A percentile compares a stretch with the other conserved stretches of the same genome.
Conservation (phyloP, 2,888 invertebrate genomes). For the Petrophora chlorosata region DNA sequence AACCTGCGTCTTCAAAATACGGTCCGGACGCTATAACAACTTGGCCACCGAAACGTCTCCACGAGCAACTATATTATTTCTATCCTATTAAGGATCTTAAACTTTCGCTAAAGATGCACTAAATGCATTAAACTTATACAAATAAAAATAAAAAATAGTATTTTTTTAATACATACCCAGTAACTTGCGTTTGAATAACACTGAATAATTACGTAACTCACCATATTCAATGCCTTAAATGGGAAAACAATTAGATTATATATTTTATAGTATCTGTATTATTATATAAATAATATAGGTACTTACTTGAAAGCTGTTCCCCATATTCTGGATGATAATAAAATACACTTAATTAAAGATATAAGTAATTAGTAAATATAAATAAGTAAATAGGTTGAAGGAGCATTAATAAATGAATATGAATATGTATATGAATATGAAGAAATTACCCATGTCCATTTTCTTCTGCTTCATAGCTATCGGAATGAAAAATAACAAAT, state of each 20-base stretch:
- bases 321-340: conserved; percentile 47
- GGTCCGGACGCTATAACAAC: no score
- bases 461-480: conserved; percentile 9
- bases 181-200: not conserved
- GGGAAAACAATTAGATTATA: conserved; percentile 2
- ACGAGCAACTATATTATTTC: no score
- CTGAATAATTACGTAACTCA: conserved; percentile 7
- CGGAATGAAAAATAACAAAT: no score
- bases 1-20: no score
- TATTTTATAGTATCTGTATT: no score
- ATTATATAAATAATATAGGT: not conserved
- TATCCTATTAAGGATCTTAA: no score
- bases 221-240: conserved; percentile 34
- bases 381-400: no score
- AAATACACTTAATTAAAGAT: not conserved
- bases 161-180: not conserved
- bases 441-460: conserved; percentile 11
- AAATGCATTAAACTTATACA: not conserved
- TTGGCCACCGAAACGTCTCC: no score
- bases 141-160: not conserved
- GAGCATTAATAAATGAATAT: no score
- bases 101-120: no score
- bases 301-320: conserved; percentile 51
- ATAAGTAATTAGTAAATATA: no score
- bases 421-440: not conserved